Evolutionary conservation across 2,888 invertebrate genomes (phyloP), one percentile per base, ranked within the genome.

Genomic region (Lydus trimaculatus): DNA sequence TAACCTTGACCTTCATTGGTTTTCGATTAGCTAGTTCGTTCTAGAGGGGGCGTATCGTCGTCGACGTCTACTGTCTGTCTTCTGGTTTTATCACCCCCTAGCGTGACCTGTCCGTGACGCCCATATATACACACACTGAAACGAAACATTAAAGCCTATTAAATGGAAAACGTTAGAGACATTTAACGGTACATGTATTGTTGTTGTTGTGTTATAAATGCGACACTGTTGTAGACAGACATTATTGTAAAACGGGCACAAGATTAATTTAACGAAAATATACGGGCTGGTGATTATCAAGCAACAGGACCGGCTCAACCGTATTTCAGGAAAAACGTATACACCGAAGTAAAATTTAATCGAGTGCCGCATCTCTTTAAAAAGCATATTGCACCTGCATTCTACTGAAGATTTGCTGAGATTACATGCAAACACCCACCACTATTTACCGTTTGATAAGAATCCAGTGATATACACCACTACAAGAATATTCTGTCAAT

Each of bases 1-100:
- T 77, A 72, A 77, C 60, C 60, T 60, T 60, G 60, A 77, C 77
- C 77, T 77, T 77, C 76, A 73, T 73, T 75, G 75, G 72, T 74
- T 76, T 77, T 77, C 76, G 75, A 77, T 77, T 75, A 73, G 71
- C 70, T 71, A 66, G 63, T 68, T 69, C 61, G 63, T 68, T 66
- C 62, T 23, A 43, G 31, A 31, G 31, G 52, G 63, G 63, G 43
- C 28, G 43, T 43, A 31, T 33, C 0, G 43, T n/a, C n/a, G 43
- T 4, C 8, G 17, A 23, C 48, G 48, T 52, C 48, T 52, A 52
- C 48, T 52, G 48, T 52, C 48, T 52, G 25, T 58, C 39, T 36
- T 61, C 61, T 23, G 33, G 36, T 36, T 33, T 60, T 60, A 60
- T 60, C 36, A 60, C 61, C 61, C 61, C 36, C 33, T 61, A 39